phyloP scores from a whole-genome alignment of 30 jellyfish, hydroid and myxozoan genomes.

The Aurelia aurita complex sp. Pacific region DNA sequence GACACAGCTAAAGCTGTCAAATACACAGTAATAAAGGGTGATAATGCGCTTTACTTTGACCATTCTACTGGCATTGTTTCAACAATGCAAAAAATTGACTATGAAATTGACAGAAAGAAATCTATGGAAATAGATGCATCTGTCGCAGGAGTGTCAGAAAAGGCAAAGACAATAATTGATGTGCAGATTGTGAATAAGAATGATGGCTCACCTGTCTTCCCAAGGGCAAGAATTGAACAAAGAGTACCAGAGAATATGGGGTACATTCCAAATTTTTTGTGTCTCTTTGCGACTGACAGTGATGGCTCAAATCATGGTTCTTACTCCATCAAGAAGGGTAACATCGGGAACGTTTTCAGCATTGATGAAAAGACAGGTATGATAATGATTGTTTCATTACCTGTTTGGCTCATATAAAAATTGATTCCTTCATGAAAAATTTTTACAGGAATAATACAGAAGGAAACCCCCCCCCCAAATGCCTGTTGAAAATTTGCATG shows the following conservation, averaged over 20 bases:
- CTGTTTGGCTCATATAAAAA: too few species aligned
- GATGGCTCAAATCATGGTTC: constrained; percentile 76
- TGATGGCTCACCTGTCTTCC: constrained; percentile 84
- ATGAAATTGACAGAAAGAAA: constrained; percentile 58
- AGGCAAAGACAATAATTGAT: constrained; percentile 55
- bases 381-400: not conserved
- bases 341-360: constrained; percentile 75
- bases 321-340: constrained; percentile 85
- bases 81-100: constrained; percentile 64
- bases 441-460: too few species aligned
- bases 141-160: constrained; percentile 47
- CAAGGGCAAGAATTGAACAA: constrained; percentile 61
- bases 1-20: constrained; percentile 55
- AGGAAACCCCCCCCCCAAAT: too few species aligned
- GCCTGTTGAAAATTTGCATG: too few species aligned
- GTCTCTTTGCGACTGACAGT: constrained; percentile 89
- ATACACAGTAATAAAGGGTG: constrained; percentile 46
- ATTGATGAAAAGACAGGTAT: constrained; percentile 87
- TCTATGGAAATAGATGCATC: constrained; percentile 68
- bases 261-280: constrained; percentile 79
- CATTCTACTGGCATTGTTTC: constrained; percentile 81
- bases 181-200: constrained; percentile 60
- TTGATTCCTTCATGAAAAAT: too few species aligned
- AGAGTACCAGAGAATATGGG: constrained; percentile 90
- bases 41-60: constrained; percentile 70